phyloP scores from a whole-genome alignment of 64 coral and sea anemone genomes.

The Montipora sp. region DNA sequence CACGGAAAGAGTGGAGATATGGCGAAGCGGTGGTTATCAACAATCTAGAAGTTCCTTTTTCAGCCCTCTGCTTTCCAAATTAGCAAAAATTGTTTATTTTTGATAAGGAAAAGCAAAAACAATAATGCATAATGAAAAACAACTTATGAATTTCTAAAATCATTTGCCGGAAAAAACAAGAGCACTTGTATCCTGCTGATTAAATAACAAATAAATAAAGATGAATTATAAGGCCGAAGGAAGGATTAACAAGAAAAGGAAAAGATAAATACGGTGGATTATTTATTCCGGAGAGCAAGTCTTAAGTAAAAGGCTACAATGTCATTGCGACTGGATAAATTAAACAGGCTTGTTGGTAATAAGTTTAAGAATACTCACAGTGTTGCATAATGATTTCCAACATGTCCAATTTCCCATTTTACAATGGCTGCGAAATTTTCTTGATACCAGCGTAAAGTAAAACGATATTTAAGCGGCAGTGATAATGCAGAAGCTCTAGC shows the following conservation, averaged over 20 bases:
- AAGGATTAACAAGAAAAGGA: not conserved
- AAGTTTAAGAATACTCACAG: not conserved
- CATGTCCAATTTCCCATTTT: not conserved
- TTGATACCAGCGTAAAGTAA: not conserved
- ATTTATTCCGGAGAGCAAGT: not conserved
- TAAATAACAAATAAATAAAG: too few species aligned
- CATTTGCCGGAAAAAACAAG: not conserved
- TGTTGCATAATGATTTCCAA: not conserved
- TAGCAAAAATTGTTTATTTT: not conserved
- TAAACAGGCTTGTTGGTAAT: not conserved
- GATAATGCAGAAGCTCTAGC: not conserved
- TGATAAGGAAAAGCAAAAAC: not conserved
- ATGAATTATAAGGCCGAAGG: not conserved
- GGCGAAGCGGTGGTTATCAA: not conserved
- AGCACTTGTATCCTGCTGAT: not conserved
- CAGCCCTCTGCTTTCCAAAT: not conserved
- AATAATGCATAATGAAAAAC: not conserved
- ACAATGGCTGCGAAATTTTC: not conserved
- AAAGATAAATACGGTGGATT: not conserved
- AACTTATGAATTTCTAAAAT: not conserved
- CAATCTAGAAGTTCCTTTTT: not conserved
- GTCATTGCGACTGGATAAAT: not conserved
- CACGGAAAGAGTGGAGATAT: not conserved
- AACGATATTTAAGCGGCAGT: not conserved
- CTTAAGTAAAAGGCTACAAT: not conserved